These are phyloP conservation scores for Protobothrops mucrosquamatus DNA, from an alignment of 2,113 vertebrate species.

Conservation along the genomic window DNA sequence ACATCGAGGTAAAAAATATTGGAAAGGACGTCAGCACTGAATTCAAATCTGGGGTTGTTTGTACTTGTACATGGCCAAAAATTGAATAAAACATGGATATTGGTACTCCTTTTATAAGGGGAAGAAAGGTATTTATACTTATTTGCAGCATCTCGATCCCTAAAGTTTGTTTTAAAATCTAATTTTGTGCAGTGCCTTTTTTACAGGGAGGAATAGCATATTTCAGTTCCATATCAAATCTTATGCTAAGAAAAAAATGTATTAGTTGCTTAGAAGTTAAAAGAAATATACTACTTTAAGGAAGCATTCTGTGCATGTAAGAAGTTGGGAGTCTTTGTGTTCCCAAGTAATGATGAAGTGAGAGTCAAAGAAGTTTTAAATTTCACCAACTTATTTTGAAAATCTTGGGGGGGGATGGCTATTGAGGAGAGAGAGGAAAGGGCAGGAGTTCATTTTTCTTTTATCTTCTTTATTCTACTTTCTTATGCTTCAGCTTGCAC, in stretches of 20 bases:
- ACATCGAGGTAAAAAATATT: background rate
- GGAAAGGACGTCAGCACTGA: background rate
- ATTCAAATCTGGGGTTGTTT: background rate
- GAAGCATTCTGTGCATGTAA: background rate
- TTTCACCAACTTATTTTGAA: slow-evolving; percentile 7
- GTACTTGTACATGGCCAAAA: background rate
- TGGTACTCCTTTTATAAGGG: background rate
- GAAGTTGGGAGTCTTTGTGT: background rate
- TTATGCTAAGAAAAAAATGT: background rate
- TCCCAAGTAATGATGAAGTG: background rate
- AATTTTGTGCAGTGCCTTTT: background rate
- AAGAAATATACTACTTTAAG: background rate
- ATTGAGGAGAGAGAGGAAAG: background rate
- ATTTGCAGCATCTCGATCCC: background rate
- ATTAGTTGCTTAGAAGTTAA: background rate
- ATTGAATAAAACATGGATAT: background rate
- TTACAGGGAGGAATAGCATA: background rate
- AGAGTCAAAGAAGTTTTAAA: background rate
- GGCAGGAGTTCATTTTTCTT: slow-evolving; percentile 8
- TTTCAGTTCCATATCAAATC: background rate
- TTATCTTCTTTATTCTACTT: slow-evolving; percentile 10
- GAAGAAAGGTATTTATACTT: background rate
- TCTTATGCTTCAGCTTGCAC: slow-evolving; percentile 11
- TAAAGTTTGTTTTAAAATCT: background rate
- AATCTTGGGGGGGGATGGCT: background rate